These are phyloP conservation scores for Rhinella marina DNA, from an alignment of 2,797 vertebrate genomes.

Conservation along the genomic window DNA sequence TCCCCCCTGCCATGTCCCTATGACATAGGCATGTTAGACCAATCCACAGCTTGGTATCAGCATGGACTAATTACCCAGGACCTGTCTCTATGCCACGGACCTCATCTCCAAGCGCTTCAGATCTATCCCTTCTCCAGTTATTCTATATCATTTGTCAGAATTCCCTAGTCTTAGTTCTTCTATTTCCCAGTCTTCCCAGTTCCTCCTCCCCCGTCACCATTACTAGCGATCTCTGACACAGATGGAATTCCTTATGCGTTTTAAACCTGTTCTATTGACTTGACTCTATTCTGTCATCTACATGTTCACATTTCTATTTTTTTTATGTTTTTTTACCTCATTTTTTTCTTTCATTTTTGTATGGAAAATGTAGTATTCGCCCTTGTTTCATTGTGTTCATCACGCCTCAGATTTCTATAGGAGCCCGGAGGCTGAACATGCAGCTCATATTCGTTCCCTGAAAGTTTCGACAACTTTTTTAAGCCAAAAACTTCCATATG, in stretches of 20 bases:
- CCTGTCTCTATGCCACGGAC: background rate
- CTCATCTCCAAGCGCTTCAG: background rate
- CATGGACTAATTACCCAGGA: background rate
- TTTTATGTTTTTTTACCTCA: background rate
- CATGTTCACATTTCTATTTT: background rate
- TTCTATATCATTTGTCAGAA: background rate
- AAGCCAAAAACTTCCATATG: no score
- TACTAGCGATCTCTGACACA: background rate
- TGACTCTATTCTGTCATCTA: slow-evolving; percentile 7
- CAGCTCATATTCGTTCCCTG: no score
- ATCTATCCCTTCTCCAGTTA: background rate
- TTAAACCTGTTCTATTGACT: background rate
- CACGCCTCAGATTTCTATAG: no score
- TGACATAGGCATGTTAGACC: background rate
- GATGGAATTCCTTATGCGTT: background rate
- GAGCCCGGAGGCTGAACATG: no score
- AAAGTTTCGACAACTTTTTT: no score
- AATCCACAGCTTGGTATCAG: background rate
- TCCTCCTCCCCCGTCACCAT: background rate
- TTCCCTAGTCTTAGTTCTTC: background rate
- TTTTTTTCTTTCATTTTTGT: background rate
- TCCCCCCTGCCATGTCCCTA: background rate
- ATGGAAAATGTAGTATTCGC: no score
- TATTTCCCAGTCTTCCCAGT: background rate
- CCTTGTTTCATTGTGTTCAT: no score